Percentiles rank a stretch among this genome's conserved stretches.
These are phyloP conservation scores for Leptogaster cylindrica DNA, from an alignment of 2,888 invertebrate genomes.

Conservation along the genomic window DNA sequence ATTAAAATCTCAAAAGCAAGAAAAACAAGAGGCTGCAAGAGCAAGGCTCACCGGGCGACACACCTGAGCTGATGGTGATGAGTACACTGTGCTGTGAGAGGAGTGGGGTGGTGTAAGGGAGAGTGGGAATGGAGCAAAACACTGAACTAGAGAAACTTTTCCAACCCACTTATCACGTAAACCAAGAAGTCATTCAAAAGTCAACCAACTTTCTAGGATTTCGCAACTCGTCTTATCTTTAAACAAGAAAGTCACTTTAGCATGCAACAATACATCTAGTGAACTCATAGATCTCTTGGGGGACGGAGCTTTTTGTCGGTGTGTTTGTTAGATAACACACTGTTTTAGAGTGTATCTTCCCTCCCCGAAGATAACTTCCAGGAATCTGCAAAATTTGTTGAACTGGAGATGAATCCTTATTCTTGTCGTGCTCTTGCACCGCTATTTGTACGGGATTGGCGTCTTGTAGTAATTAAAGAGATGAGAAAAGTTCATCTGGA, in stretches of 20 bases:
- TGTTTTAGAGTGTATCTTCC: conserved; percentile 31
- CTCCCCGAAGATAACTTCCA: conserved; percentile 30
- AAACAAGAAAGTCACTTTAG: conserved; percentile 42
- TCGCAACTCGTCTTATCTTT: conserved; percentile 50
- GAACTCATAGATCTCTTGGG: conserved; percentile 34
- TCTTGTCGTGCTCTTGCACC: conserved; percentile 5
- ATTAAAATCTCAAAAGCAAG: conserved; percentile 35
- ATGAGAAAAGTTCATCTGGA: conserved; percentile 32
- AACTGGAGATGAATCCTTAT: background rate
- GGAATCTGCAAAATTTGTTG: conserved; percentile 35
- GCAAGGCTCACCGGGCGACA: conserved; percentile 17
- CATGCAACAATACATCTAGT: conserved; percentile 38
- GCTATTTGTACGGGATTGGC: conserved; percentile 9
- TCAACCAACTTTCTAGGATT: conserved; percentile 60
- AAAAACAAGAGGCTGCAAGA: conserved; percentile 33
- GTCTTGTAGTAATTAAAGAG: conserved; percentile 36
- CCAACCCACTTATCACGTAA: conserved; percentile 41
- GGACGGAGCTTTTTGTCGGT: conserved; percentile 29
- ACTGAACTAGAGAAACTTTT: no score
- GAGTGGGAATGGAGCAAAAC: conserved; percentile 29
- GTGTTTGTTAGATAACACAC: conserved; percentile 37
- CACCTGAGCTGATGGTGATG: no score
- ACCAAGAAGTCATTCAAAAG: conserved; percentile 59
- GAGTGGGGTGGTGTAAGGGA: conserved; percentile 9
- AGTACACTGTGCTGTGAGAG: background rate